Percentiles rank a stretch among this genome's conserved stretches.
phyloP scores from a whole-genome alignment of 1,140 invertebrate species.

The Heliconius nattereri region DNA sequence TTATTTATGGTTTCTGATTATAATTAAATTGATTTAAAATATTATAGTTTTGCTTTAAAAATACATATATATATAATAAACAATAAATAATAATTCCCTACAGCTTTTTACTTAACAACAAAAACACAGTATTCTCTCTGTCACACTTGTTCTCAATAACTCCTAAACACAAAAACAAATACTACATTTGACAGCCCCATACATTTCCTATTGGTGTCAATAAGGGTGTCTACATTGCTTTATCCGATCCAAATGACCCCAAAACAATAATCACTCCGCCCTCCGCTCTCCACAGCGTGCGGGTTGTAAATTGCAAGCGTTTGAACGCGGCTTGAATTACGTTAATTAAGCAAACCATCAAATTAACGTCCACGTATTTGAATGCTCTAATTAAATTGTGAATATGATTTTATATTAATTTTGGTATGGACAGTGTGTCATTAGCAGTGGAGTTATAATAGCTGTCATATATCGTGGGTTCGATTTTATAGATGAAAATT shows the following conservation, averaged over 20 bases:
- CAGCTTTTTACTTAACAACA: too few relatives aligned
- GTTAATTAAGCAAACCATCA: conserved; percentile 67
- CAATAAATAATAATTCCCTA: too few relatives aligned
- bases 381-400: conserved; percentile 9
- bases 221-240: conserved; percentile 33
- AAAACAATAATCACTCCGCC: conserved; percentile 68
- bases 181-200: conserved; percentile 45
- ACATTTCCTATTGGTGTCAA: conserved; percentile 44
- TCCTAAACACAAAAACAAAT: not conserved
- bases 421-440: not conserved
- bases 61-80: too few relatives aligned
- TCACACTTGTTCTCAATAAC: too few relatives aligned
- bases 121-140: too few relatives aligned
- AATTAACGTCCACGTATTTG: conserved; percentile 45
- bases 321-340: conserved; percentile 73
- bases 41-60: too few relatives aligned
- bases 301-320: conserved; percentile 75
- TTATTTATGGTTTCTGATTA: too few relatives aligned
- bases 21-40: too few relatives aligned
- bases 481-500: not conserved
- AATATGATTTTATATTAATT: not conserved
- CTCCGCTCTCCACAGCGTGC: conserved; percentile 72
- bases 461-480: not conserved
- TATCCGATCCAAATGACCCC: conserved; percentile 70
- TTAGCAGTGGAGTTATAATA: not conserved